Evolutionary conservation across 2,113 vertebrate genomes (phyloP).

Genomic region (Turdus rufiventris): DNA sequence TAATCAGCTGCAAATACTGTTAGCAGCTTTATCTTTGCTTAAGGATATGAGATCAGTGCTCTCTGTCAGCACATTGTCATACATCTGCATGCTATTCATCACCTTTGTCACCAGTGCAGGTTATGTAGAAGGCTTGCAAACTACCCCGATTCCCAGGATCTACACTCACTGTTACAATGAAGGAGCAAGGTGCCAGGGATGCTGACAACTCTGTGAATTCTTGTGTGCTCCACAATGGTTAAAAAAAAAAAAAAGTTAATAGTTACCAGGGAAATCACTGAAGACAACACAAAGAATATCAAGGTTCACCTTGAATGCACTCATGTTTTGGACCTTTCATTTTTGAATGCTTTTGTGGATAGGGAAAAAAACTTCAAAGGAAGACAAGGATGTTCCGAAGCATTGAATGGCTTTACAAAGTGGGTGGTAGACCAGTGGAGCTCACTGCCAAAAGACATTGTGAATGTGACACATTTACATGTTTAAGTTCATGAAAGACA

Average conservation of each 20-base stretch:
- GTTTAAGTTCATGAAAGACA: slow-evolving; percentile 26
- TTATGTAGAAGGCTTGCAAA: neutral
- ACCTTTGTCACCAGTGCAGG: neutral
- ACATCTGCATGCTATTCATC: neutral
- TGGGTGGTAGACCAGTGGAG: neutral
- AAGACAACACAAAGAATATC: neutral
- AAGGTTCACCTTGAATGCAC: neutral
- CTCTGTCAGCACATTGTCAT: neutral
- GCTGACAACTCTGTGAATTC: slow-evolving; percentile 20
- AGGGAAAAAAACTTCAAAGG: neutral
- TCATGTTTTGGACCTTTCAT: neutral
- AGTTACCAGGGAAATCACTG: neutral
- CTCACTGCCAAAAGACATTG: neutral
- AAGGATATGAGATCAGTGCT: neutral
- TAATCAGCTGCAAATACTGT: neutral
- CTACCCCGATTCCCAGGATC: neutral
- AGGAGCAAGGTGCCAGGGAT: neutral
- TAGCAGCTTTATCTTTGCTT: neutral
- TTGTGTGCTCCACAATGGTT: neutral
- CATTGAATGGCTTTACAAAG: slow-evolving; percentile 6
- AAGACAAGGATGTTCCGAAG: slow-evolving; percentile 14
- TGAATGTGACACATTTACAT: neutral
- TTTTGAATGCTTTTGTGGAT: neutral
- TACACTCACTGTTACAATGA: neutral
- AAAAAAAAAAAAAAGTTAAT: neutral